Conservation (phyloP, 2,797 vertebrate genomes). For the Lophura swinhoii region DNA sequence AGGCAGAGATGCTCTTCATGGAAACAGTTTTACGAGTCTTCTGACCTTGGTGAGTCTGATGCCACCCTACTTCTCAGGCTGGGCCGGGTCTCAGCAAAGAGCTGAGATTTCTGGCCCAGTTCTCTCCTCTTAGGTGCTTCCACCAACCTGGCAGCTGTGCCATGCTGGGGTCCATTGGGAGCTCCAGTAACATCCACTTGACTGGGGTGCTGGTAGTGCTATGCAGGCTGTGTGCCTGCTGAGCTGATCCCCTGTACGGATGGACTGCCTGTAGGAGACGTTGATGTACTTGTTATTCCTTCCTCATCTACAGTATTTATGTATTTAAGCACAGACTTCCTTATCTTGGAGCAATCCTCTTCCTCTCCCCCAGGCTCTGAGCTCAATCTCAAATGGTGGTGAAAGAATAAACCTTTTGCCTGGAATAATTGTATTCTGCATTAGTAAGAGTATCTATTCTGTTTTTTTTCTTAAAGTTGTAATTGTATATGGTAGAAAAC, state of each 20-base stretch:
- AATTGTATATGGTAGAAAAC: slow-evolving; percentile 72
- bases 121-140: accelerated
- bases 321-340: neutral
- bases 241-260: accelerated
- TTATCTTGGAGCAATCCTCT: accelerated
- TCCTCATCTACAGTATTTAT: neutral
- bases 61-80: neutral
- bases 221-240: no score
- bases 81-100: neutral
- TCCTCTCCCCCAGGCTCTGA: neutral
- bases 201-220: neutral
- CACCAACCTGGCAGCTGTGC: neutral
- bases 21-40: neutral
- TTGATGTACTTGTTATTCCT: neutral
- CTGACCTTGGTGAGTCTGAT: neutral
- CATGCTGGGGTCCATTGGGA: neutral
- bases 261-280: accelerated
- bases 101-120: neutral
- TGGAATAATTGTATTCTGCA: slow-evolving; percentile 66
- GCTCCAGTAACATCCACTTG: accelerated
- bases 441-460: slow-evolving; percentile 52
- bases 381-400: neutral
- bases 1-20: neutral
- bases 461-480: slow-evolving; percentile 40
- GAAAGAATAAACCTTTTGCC: slow-evolving; percentile 57